Conservation (phyloP, 2,113 vertebrate species). For the Tautogolabrus adspersus region DNA sequence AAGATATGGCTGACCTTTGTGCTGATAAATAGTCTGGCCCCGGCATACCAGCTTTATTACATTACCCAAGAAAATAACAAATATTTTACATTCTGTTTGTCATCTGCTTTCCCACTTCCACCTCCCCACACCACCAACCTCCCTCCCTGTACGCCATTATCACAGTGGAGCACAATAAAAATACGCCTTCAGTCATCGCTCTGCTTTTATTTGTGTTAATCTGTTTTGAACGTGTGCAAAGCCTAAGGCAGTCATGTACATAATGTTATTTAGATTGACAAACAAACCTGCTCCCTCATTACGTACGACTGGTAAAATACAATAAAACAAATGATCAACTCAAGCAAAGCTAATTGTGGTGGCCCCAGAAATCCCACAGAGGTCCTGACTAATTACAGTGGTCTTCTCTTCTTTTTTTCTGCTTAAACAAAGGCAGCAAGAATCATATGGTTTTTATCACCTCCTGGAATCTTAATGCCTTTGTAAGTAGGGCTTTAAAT, state of each 20-base stretch:
- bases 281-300: conserved; percentile 17
- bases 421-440: conserved; percentile 54
- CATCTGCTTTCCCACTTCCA: no score
- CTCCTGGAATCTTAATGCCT: conserved; percentile 77
- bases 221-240: conserved; percentile 19
- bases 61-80: background rate
- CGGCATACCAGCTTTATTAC: background rate
- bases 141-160: conserved; percentile 10
- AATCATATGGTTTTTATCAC: conserved; percentile 74
- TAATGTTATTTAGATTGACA: conserved; percentile 21
- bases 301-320: background rate
- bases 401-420: conserved; percentile 8
- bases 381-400: conserved; percentile 41
- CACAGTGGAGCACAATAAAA: conserved; percentile 25
- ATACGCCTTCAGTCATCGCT: conserved; percentile 2
- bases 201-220: conserved; percentile 27
- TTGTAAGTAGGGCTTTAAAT: conserved; percentile 79
- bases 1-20: conserved; percentile 11
- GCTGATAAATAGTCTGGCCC: background rate
- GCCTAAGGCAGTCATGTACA: conserved; percentile 2
- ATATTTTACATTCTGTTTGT: background rate
- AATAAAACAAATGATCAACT: conserved; percentile 30
- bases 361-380: conserved; percentile 54
- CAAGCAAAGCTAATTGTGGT: conserved; percentile 38
- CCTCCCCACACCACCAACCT: no score